Percentiles rank a stretch among this genome's conserved stretches.
Evolutionary conservation across 2,113 vertebrate genomes (phyloP).

Genomic region (Pteropus alecto): DNA sequence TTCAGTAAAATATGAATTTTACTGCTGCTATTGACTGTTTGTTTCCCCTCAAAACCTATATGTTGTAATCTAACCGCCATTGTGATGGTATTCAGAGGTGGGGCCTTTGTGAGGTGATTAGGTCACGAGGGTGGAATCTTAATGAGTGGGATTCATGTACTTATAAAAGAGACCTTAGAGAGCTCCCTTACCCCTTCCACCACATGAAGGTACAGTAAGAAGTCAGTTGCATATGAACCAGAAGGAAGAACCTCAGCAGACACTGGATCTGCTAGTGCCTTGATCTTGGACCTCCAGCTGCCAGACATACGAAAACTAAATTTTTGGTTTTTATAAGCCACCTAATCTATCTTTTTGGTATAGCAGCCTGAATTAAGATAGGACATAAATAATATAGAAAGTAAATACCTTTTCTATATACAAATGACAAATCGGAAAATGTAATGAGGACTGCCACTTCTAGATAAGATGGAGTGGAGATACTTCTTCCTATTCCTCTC

Average conservation of each 20-base stretch:
- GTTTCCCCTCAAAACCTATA: fast-evolving
- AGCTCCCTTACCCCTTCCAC: background rate
- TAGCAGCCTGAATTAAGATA: background rate
- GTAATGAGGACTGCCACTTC: background rate
- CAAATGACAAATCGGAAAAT: background rate
- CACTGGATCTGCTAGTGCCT: background rate
- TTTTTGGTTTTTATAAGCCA: background rate
- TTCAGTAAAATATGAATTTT: background rate
- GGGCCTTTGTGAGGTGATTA: background rate
- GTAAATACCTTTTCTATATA: background rate
- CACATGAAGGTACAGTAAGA: background rate
- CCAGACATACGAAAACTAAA: background rate
- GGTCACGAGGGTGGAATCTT: background rate
- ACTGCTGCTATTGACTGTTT: background rate
- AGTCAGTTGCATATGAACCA: background rate
- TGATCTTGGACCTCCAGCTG: background rate
- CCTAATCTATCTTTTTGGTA: background rate
- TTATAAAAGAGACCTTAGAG: background rate
- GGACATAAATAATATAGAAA: background rate
- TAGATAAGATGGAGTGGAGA: background rate
- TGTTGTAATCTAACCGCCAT: background rate
- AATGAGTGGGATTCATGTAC: background rate
- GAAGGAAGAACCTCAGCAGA: background rate
- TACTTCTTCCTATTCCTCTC: background rate
- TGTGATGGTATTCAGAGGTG: background rate